Base-by-base conservation (phyloP, 2,888 invertebrate species). In the Copidosoma aretas region DNA sequence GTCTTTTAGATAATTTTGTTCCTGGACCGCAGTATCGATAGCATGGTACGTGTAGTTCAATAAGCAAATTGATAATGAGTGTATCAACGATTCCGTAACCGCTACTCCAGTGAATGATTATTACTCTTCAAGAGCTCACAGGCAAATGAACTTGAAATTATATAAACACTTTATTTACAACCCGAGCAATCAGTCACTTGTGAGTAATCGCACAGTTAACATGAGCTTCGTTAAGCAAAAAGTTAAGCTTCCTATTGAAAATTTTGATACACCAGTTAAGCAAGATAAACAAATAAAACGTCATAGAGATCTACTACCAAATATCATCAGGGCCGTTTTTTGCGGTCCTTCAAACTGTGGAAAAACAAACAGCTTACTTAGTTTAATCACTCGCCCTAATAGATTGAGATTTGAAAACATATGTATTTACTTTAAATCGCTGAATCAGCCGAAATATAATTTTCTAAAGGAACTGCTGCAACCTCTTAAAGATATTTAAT, bases 21-120 rank as follows among this genome's bases (percentile, higher is more conserved):
- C 78, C 78, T 10, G 77, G 77, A 19, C 76, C 77, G 67, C 77
- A 79, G 65, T 74, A 79, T 32, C 78, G 75, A 73, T 79, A 79
- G 1, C 75, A 75, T 1, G 73, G 71, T 10, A 74, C n/a, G 56
- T 75, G 75, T 10, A 74, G 49, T 62, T 74, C 73, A 1, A 75
- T 15, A 49, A 73, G 73, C 22, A 74, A 61, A 25, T 64, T 73
- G 63, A 68, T 73, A 15, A 73, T 74, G 14, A 71, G 5, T n/a
- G n/a, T 64, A 19, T 57, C 56, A 4, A 57, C 3, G 21, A 57
- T 10, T 25, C 64, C 57, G 15, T 12, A 4, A 24, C 56, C 56
- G n/a, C 19, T 25, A 5, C 8, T 32, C 8, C 32, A 8, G n/a
- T 58, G 19, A 19, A 24, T 32, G 59, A 59, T 51, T 39, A 41